These are phyloP conservation scores for Ditula angustiorana DNA, from an alignment of 2,888 invertebrate genomes.

Conservation along the genomic window DNA sequence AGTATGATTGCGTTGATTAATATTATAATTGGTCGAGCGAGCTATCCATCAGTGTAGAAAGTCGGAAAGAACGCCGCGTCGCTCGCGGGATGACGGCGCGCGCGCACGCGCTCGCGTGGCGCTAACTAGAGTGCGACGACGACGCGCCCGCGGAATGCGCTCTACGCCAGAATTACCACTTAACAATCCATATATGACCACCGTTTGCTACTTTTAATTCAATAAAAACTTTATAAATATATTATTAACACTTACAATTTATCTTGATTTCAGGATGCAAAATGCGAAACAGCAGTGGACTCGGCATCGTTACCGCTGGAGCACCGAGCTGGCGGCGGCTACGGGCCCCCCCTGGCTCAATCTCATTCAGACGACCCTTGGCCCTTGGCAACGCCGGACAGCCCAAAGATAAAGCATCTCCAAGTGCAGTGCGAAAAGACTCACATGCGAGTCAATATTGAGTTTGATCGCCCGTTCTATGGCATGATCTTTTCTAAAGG, in stretches of 20 bases:
- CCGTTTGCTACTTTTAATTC: neutral
- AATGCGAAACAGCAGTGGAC: conserved; percentile 92
- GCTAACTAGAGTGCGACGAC: conserved; percentile 76
- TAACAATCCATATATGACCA: conserved; percentile 49
- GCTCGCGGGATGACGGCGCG: conserved; percentile 55
- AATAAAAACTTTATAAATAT: neutral
- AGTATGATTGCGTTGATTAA: conserved; percentile 82
- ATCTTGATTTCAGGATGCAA: conserved; percentile 87
- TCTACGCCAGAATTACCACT: conserved; percentile 42
- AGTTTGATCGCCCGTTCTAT: conserved; percentile 97
- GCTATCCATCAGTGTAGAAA: conserved; percentile 83
- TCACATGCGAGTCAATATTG: conserved; percentile 97
- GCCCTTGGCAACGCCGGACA: conserved; percentile 95
- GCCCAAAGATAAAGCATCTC: conserved; percentile 96
- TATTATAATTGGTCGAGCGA: conserved; percentile 82
- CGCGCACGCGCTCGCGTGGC: conserved; percentile 65
- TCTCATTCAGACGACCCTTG: conserved; percentile 92
- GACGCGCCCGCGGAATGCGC: conserved; percentile 64
- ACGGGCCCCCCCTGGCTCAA: conserved; percentile 88
- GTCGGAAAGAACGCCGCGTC: conserved; percentile 75
- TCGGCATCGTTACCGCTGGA: conserved; percentile 93
- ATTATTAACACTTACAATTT: conserved; percentile 30
- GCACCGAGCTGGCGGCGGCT: conserved; percentile 91
- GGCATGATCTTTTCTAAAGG: conserved; percentile 98
- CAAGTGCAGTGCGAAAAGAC: conserved; percentile 98